Conservation (phyloP, 2,888 invertebrate genomes). For the Yponomeuta cagnagella region DNA sequence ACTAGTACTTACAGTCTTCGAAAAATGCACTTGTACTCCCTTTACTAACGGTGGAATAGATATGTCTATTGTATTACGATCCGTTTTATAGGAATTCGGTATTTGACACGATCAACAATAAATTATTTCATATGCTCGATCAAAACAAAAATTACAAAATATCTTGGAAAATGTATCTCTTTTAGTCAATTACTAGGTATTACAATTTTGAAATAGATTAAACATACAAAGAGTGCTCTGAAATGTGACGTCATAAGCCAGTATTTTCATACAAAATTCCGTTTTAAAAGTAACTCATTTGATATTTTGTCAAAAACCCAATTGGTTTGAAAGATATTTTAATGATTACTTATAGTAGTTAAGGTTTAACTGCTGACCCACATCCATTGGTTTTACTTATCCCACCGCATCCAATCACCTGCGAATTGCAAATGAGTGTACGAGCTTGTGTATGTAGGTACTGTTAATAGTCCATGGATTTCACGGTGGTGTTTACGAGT, state of each 20-base stretch:
- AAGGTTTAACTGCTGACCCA: constrained; percentile 4
- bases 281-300: no score
- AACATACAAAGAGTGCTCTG: no score
- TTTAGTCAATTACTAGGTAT: no score
- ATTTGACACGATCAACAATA: no score
- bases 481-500: constrained; percentile 42
- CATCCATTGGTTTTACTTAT: constrained; percentile 1
- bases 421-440: constrained; percentile 9
- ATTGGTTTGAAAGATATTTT: no score
- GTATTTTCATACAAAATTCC: no score
- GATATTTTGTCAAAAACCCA: no score
- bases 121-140: no score
- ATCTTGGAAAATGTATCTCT: no score
- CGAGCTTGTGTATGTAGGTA: constrained; percentile 29
- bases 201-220: no score
- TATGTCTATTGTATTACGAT: background rate
- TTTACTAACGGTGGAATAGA: background rate
- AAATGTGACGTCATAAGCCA: no score
- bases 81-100: background rate
- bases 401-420: constrained; percentile 4
- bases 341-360: background rate
- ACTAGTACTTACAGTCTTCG: background rate
- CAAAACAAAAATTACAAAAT: no score
- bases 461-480: constrained; percentile 54
- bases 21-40: background rate